Conservation (phyloP, 2,888 invertebrate genomes). For the Hanleya hanleyi region DNA sequence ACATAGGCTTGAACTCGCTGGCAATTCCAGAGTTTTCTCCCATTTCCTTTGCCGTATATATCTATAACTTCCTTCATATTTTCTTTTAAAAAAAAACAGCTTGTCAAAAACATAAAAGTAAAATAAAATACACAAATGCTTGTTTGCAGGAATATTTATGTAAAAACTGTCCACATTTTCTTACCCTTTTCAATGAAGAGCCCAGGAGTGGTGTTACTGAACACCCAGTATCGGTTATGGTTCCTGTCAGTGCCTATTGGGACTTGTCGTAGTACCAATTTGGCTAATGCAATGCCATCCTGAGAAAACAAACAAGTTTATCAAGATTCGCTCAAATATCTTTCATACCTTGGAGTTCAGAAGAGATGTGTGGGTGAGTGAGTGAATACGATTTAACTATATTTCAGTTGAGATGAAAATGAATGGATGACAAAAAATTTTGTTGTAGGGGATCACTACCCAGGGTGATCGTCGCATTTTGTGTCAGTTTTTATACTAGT, state of each 20-base stretch:
- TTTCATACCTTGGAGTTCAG: too few relatives aligned
- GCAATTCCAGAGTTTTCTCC: too few relatives aligned
- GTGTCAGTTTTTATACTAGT: too few relatives aligned
- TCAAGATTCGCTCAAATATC: too few relatives aligned
- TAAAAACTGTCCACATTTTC: not conserved
- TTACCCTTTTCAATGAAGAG: conserved; percentile 72
- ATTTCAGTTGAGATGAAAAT: too few relatives aligned
- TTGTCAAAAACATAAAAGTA: not conserved
- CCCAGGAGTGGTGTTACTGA: conserved; percentile 69
- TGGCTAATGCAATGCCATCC: conserved; percentile 62
- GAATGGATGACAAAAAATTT: too few relatives aligned
- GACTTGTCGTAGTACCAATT: conserved; percentile 57
- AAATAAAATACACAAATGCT: not conserved
- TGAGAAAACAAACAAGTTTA: conserved; percentile 32
- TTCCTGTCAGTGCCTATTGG: conserved; percentile 73
- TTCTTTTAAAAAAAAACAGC: not conserved
- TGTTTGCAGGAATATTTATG: not conserved
- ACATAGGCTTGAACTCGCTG: too few relatives aligned
- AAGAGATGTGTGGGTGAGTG: too few relatives aligned
- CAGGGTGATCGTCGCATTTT: too few relatives aligned
- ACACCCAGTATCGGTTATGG: conserved; percentile 74
- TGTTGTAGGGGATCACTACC: too few relatives aligned
- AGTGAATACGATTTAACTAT: too few relatives aligned
- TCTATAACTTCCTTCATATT: not conserved
- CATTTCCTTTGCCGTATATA: too few relatives aligned